phyloP scores from a whole-genome alignment of 2,797 vertebrate species.

The Sebastes cheni region DNA sequence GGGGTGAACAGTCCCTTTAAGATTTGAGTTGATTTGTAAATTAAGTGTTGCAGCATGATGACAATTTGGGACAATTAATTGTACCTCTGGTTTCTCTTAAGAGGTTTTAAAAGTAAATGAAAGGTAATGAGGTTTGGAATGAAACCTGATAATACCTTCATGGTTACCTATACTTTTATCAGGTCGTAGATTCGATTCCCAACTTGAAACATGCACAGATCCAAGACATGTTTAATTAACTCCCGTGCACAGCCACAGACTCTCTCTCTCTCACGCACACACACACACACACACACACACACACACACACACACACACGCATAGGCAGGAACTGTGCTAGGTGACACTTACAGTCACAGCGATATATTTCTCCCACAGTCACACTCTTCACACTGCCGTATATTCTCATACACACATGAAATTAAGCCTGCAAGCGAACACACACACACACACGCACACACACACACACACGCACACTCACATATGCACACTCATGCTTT shows the following conservation, averaged over 20 bases:
- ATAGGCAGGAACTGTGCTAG: neutral
- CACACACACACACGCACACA: neutral
- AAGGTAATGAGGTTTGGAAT: neutral
- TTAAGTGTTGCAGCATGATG: neutral
- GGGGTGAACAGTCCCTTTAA: no score
- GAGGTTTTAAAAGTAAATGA: neutral
- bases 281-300: neutral
- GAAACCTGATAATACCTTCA: neutral
- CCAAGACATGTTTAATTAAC: conserved; percentile 25
- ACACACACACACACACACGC: neutral
- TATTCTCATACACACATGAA: conserved; percentile 32
- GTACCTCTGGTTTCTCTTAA: neutral
- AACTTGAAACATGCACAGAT: conserved; percentile 11
- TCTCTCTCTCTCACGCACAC: no score
- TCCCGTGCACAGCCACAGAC: neutral
- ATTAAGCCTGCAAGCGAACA: conserved; percentile 9
- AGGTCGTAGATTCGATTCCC: neutral
- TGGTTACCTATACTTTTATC: neutral
- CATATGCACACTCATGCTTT: conserved; percentile 21
- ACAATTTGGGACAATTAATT: neutral
- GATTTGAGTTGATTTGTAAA: neutral
- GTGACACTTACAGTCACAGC: conserved; percentile 16
- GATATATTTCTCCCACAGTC: conserved; percentile 28
- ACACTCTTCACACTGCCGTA: conserved; percentile 11
- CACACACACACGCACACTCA: neutral